Conservation (phyloP, 2,113 vertebrate genomes). For the Atlantisia rogersi region DNA sequence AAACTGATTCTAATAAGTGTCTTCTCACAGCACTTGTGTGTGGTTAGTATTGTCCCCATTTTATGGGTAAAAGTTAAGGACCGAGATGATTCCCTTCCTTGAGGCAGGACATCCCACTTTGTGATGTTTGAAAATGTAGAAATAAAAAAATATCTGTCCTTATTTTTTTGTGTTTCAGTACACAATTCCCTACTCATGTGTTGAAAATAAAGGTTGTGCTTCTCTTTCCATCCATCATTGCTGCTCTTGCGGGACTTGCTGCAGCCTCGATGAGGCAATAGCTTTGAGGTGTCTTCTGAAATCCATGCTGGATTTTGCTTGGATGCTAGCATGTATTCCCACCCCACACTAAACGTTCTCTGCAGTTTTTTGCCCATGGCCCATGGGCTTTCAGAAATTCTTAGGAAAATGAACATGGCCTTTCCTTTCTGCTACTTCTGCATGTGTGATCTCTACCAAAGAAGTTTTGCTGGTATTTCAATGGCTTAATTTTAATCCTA, state of each 20-base stretch:
- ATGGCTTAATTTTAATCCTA: neutral
- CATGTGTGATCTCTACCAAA: neutral
- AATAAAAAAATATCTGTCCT: neutral
- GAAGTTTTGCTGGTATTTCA: neutral
- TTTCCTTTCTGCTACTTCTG: neutral
- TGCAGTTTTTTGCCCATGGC: fast-evolving
- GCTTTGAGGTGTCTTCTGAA: neutral
- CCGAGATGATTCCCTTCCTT: neutral
- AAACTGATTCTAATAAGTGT: neutral
- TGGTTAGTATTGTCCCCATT: neutral
- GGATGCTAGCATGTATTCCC: fast-evolving
- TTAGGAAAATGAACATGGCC: neutral
- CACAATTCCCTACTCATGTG: fast-evolving
- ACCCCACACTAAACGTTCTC: neutral
- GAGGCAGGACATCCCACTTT: neutral
- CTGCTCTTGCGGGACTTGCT: neutral
- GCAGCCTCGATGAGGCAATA: fast-evolving
- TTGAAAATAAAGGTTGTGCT: fast-evolving
- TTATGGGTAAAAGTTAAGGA: neutral
- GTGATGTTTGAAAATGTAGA: neutral
- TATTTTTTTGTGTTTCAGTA: neutral
- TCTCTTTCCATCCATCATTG: neutral
- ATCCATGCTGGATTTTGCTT: neutral
- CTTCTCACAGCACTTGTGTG: neutral
- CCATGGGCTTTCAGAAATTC: neutral